Conservation (phyloP, 2,113 vertebrate genomes). For the Dromas ardeola region DNA sequence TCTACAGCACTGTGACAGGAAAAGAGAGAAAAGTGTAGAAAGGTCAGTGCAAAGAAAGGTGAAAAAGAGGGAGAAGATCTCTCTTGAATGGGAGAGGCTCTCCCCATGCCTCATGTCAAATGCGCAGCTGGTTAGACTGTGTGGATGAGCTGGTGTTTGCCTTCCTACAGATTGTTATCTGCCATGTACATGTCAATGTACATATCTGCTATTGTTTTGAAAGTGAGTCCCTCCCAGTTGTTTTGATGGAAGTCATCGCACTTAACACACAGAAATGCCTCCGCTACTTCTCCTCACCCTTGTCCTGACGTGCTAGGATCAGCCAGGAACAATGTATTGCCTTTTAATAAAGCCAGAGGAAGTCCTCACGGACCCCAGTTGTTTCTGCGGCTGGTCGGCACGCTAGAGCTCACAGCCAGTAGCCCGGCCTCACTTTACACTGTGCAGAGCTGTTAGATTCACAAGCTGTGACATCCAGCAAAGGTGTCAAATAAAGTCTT, state of each 20-base stretch:
- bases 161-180: background rate
- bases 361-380: rapidly evolving
- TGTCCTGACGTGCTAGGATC: background rate
- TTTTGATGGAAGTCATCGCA: background rate
- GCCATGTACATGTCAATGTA: background rate
- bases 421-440: background rate
- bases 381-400: background rate
- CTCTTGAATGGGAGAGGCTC: background rate
- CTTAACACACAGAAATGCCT: constrained; percentile 17
- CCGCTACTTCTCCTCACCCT: background rate
- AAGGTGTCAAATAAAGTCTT: constrained; percentile 65
- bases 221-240: background rate
- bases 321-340: background rate
- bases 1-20: background rate
- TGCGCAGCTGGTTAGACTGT: background rate
- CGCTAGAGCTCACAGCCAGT: background rate
- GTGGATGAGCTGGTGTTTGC: background rate
- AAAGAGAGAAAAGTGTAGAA: background rate
- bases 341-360: background rate
- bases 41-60: background rate
- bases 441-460: constrained; percentile 53
- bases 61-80: background rate
- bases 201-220: background rate
- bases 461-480: constrained; percentile 32
- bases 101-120: background rate